These are phyloP conservation scores for Drosophila simulans DNA, from an alignment of 1,140 invertebrate genomes.

Conservation along the genomic window DNA sequence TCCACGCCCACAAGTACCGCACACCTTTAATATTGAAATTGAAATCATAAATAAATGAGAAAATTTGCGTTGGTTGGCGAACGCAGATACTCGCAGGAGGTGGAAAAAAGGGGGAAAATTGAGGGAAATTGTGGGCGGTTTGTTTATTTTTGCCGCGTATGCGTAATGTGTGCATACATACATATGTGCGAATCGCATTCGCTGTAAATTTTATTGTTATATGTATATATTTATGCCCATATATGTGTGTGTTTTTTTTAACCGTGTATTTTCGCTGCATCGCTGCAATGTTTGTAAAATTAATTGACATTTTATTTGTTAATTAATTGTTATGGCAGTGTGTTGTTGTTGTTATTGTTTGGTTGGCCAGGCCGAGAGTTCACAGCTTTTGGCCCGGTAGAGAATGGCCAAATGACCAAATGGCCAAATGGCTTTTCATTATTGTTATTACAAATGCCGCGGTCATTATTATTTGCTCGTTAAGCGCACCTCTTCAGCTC, in stretches of 20 bases:
- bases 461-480: constrained; percentile 81
- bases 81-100: not conserved
- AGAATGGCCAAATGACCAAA: constrained; percentile 69
- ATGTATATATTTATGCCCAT: constrained; percentile 33
- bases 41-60: constrained; percentile 83
- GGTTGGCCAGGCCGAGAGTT: constrained; percentile 35
- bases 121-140: constrained; percentile 10
- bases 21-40: constrained; percentile 82
- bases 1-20: constrained; percentile 20
- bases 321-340: constrained; percentile 80
- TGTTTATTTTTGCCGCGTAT: constrained; percentile 47
- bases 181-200: constrained; percentile 23
- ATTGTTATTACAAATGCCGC: constrained; percentile 82
- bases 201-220: constrained; percentile 78
- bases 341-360: constrained; percentile 29
- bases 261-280: constrained; percentile 13
- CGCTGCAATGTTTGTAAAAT: constrained; percentile 77
- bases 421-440: constrained; percentile 80
- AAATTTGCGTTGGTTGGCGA: constrained; percentile 54
- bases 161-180: constrained; percentile 7
- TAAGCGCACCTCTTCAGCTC: constrained; percentile 30
- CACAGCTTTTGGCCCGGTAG: constrained; percentile 9
- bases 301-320: constrained; percentile 84
- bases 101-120: not conserved
- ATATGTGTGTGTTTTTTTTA: constrained; percentile 20